Base-by-base conservation (phyloP, 1,140 invertebrate genomes). In the Rhagoletis zephyria region DNA sequence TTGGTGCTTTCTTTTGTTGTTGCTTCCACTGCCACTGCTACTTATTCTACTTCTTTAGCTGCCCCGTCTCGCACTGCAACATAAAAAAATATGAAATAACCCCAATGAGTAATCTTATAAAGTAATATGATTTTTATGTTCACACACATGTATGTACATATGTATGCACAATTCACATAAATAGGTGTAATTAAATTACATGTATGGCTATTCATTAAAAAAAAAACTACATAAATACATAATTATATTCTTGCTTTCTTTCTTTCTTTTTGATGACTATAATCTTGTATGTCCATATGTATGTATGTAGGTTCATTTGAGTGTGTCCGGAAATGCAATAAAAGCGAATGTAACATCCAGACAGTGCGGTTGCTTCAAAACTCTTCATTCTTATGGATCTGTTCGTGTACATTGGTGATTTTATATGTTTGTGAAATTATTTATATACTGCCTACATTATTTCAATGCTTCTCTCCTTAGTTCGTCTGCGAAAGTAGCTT, bases 1-100 rank as follows among this genome's bases (percentile, higher is more conserved):
- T 65, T 65, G 88, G 85, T 77, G 87, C 86, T 88, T 74, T 19
- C 64, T 87, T 70, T 87, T 87, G 88, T 87, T 88, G 87, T 67
- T 87, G 88, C 85, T 87, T 45, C 45, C 65, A 40, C 85, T 86
- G 60, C 61, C 42, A 67, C 85, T 87, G 40, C 48, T 30, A 16
- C 74, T 56, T 6, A 48, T 51, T 56, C 74, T 7, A 19, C 74
- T 81, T 42, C 45, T 19, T 81, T 30, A 30, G 30, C 30, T 30
- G 30, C 74, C 9, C 74, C 74, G 45, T 81, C 74, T 30, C 48
- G 74, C 48, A 81, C 74, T 81, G 74, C n/a, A 81, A 81, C 56
- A 81, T 30, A 30, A 30, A 30, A 56, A 56, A 81, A 74, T 10
- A n/a, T 70, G 42, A 81, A 81, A 81, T 81, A 81, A 59, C 48